A percentile compares a stretch with the other conserved stretches of the same genome.
These are phyloP conservation scores for Pinna nobilis DNA, from an alignment of 1,140 invertebrate genomes.

Conservation along the genomic window DNA sequence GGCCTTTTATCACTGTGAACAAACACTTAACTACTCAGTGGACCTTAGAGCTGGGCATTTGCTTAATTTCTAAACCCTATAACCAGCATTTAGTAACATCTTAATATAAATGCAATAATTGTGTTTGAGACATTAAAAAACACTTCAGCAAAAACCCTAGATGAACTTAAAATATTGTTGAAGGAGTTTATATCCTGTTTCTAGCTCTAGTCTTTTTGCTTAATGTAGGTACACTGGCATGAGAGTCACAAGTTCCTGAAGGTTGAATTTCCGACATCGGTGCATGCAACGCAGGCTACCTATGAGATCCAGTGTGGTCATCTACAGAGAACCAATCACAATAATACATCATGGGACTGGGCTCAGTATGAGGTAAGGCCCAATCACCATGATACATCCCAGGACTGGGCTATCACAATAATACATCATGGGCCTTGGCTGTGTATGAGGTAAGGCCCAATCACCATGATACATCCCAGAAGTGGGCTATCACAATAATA, in stretches of 20 bases:
- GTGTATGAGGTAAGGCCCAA: background rate
- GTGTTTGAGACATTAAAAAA: too few relatives aligned
- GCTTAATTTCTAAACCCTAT: too few relatives aligned
- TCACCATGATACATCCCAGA: background rate
- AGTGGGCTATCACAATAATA: too few relatives aligned
- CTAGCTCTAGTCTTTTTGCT: conserved; percentile 2
- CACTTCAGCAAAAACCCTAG: too few relatives aligned
- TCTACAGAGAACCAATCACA: conserved; percentile 76
- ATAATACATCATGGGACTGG: conserved; percentile 79
- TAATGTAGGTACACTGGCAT: conserved; percentile 74
- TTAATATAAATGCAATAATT: too few relatives aligned
- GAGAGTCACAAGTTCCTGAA: conserved; percentile 78
- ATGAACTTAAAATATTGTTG: too few relatives aligned
- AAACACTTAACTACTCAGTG: too few relatives aligned
- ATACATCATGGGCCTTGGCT: background rate
- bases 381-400: background rate
- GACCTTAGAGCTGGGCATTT: too few relatives aligned
- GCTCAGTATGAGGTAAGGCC: conserved; percentile 41
- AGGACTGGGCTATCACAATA: background rate
- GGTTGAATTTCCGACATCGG: conserved; percentile 76
- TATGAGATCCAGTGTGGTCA: conserved; percentile 78
- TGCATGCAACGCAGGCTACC: conserved; percentile 71
- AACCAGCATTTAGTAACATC: too few relatives aligned
- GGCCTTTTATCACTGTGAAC: too few relatives aligned
- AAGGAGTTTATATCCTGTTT: too few relatives aligned